Evolutionary conservation across 2,797 vertebrate genomes (phyloP).

Genomic region (Rhynchonycteris naso): DNA sequence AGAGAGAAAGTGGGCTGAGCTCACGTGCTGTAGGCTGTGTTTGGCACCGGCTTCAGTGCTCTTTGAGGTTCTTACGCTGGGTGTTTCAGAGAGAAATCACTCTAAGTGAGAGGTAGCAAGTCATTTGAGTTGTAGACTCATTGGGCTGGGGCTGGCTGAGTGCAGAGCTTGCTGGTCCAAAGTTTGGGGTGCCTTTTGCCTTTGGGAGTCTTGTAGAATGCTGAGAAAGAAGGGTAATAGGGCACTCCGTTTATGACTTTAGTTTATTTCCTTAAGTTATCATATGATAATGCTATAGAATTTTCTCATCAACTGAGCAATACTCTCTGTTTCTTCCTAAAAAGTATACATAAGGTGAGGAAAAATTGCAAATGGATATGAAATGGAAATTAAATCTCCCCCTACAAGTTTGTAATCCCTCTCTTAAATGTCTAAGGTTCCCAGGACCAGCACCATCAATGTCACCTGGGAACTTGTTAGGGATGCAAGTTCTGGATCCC

Average conservation of each 20-base stretch:
- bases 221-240: background rate
- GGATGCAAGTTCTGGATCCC: background rate
- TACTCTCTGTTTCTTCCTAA: background rate
- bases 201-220: background rate
- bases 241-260: background rate
- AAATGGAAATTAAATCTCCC: background rate
- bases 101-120: background rate
- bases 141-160: background rate
- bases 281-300: background rate
- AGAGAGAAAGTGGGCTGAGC: conserved; percentile 55
- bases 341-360: background rate
- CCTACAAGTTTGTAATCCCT: background rate
- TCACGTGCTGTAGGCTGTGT: conserved; percentile 56
- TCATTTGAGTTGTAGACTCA: background rate
- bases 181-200: background rate
- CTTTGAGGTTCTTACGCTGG: background rate
- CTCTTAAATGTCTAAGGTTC: no score
- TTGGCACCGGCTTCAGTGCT: conserved; percentile 64
- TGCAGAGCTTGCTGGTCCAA: accelerated
- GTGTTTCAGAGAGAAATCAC: conserved; percentile 4
- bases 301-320: background rate
- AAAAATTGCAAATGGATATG: background rate
- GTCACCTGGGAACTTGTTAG: background rate
- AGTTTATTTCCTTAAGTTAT: background rate
- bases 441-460: background rate